Percentiles rank a stretch among this genome's conserved stretches.
Conservation (phyloP, 1,140 invertebrate species). For the Drosophila watanabei region DNA sequence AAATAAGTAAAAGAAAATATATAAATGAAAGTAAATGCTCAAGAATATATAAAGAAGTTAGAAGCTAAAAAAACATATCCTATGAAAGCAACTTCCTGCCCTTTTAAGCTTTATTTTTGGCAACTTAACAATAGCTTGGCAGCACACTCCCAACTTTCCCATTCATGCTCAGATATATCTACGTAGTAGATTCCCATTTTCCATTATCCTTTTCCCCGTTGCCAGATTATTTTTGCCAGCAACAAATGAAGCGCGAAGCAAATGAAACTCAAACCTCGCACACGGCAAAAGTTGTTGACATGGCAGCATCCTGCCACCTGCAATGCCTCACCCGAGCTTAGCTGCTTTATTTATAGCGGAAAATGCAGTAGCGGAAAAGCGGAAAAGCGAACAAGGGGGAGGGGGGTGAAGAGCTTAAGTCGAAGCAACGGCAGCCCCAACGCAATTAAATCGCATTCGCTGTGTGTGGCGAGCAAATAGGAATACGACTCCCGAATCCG, state of each 20-base stretch:
- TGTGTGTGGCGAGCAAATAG: conserved; percentile 19
- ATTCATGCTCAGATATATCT: neutral
- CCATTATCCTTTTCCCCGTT: conserved; percentile 7
- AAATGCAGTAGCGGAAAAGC: conserved; percentile 40
- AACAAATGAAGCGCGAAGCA: conserved; percentile 64
- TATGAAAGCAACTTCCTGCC: no score
- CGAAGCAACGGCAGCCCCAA: conserved; percentile 42
- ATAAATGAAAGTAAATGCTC: no score
- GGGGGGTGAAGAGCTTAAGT: conserved; percentile 22
- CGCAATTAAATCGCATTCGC: conserved; percentile 68
- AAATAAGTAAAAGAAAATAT: no score
- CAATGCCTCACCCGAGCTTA: conserved; percentile 35
- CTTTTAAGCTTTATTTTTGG: no score
- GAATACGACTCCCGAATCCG: conserved; percentile 4
- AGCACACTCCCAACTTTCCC: neutral
- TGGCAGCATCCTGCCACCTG: conserved; percentile 33
- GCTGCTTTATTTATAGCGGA: conserved; percentile 69
- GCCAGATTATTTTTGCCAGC: conserved; percentile 18
- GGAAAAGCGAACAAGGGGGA: no score
- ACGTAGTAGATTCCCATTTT: neutral
- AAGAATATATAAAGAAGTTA: no score
- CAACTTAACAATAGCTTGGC: no score
- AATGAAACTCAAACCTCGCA: conserved; percentile 55
- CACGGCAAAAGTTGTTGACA: conserved; percentile 67
- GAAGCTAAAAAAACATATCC: no score